Conservation (phyloP, 2,797 vertebrate species). For the Onychomys leucogaster region DNA sequence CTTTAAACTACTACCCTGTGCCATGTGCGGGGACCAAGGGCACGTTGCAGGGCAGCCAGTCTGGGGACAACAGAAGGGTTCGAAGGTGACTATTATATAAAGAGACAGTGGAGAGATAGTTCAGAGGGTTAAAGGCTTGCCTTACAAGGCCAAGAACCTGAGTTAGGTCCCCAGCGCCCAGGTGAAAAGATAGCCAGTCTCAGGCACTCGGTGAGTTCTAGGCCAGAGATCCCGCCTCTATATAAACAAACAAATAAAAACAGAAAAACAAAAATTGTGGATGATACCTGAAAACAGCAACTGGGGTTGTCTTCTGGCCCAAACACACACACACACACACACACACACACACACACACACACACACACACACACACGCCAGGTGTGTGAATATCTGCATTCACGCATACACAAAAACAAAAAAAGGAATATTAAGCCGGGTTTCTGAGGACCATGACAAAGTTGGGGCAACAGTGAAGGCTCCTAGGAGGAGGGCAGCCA, state of each 20-base stretch:
- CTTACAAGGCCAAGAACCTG: neutral
- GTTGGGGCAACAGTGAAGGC: neutral
- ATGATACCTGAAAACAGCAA: neutral
- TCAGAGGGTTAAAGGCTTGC: neutral
- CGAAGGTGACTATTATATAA: neutral
- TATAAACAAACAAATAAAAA: neutral
- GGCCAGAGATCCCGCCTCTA: neutral
- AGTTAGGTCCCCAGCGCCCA: neutral
- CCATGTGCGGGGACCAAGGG: too few relatives aligned
- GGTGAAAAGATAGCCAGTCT: neutral
- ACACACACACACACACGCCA: neutral
- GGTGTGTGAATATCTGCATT: neutral
- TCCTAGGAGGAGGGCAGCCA: neutral
- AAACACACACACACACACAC: neutral
- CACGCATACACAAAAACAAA: neutral
- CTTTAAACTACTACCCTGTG: too few relatives aligned
- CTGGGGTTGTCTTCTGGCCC: neutral
- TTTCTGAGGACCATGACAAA: rapidly evolving
- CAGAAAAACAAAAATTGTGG: neutral
- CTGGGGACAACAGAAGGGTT: neutral
- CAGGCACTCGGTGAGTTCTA: neutral
- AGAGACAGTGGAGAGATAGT: too few relatives aligned
- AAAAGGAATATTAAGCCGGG: neutral
- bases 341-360: neutral
- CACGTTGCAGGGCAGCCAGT: rapidly evolving